Percentiles rank a stretch among this genome's conserved stretches.
phyloP scores from a whole-genome alignment of 2,113 vertebrate species.

The Copsychus sechellarum region DNA sequence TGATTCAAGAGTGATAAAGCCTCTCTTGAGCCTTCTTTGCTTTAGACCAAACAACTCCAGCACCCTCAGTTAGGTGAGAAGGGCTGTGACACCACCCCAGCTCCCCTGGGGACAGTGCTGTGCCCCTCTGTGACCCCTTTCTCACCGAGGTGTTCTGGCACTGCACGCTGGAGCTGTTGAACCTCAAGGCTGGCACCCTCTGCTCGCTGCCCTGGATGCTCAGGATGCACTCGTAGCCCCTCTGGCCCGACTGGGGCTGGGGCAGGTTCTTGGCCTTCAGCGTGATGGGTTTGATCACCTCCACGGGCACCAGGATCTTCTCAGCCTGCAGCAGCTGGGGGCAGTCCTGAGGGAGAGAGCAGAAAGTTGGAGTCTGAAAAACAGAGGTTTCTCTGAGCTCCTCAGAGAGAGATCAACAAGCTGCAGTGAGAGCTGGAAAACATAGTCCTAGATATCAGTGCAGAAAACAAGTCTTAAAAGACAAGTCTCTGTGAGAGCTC shows the following conservation, averaged over 20 bases:
- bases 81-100: not conserved
- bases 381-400: too few relatives aligned
- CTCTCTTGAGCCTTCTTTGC: not conserved
- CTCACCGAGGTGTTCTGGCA: constrained; percentile 99
- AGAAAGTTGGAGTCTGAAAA: too few relatives aligned
- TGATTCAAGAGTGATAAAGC: fast-evolving
- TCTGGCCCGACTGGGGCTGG: constrained; percentile 95
- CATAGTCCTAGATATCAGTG: too few relatives aligned
- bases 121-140: not conserved
- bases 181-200: constrained; percentile 91
- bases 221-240: constrained; percentile 93
- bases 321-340: constrained; percentile 91
- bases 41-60: not conserved
- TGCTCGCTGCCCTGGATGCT: constrained; percentile 91
- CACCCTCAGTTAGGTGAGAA: fast-evolving
- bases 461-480: too few relatives aligned
- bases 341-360: constrained; percentile 79
- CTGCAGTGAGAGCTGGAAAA: too few relatives aligned
- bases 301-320: constrained; percentile 93
- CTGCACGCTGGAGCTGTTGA: constrained; percentile 98
- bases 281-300: constrained; percentile 95
- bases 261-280: constrained; percentile 95
- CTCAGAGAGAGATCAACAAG: too few relatives aligned
- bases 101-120: not conserved
- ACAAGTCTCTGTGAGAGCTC: too few relatives aligned